Evolutionary conservation across 2,888 invertebrate species (phyloP), one percentile per base, ranked within the genome.

Genomic region (Leptopilina myrica): DNA sequence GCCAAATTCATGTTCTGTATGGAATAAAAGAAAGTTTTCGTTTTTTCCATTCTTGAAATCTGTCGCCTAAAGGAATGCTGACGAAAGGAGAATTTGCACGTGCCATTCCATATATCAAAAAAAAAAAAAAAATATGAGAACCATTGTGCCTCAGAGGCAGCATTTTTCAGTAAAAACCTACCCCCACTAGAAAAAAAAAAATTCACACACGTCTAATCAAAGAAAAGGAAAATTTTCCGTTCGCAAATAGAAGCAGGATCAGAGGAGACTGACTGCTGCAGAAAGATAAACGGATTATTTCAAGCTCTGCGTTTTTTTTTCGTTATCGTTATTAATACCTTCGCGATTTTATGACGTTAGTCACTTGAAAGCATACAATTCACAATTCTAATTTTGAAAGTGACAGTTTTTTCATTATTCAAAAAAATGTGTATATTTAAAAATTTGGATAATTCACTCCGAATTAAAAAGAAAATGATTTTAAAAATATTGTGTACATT

Each of bases 41-140:
- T 62, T 73, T 56, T 49, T 73, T 59, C 33, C 73, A 40, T 56
- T 53, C 73, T 73, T 15, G 9, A 59, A 73, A 73, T 56, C 53
- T 73, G 73, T 73, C 73, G 56, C 73, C 73, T 73, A 9, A n/a
- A 73, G 73, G 73, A 33, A 56, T 56, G 73, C 56, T 73, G 73
- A 56, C 73, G 73, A 73, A 40, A 56, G 73, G 33, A 56, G 40
- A 56, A 14, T 73, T 73, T 56, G 33, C 33, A 73, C 56, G 73
- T 59, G 73, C 56, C 56, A 73, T 33, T 73, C 33, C 14, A 26
- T 53, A 33, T 5, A 49, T 12, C 12, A 14, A 26, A 56, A 73
- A 33, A 73, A 20, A 33, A 53, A 14, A 26, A 56, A 73, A 33
- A 73, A 20, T 56, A 53, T 53, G 73, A 73, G 73, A 8, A n/a